Base-by-base conservation (phyloP, 2,888 invertebrate species). In the Thera britannica region DNA sequence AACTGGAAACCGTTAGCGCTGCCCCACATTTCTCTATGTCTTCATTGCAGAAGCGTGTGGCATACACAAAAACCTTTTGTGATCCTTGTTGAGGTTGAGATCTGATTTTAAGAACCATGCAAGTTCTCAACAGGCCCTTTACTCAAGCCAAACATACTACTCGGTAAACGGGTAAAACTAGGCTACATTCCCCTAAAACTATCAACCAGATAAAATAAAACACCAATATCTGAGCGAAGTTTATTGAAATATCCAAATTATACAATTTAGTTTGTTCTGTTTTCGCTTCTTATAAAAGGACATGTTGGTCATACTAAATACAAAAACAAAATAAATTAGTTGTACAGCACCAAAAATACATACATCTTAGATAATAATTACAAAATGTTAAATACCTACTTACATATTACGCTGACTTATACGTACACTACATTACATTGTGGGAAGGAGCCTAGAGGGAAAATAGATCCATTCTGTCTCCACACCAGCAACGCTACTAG, bases 341-440 rank as follows among this genome's bases (percentile, higher is more conserved):
- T 90, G 89, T 88, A 89, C 92, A 92, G 93, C 92, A 92, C 92
- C 93, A 91, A 90, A 72, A 90, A 91, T 89, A 90, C 88, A 90
- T 88, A 90, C 88, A 90, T 85, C 85, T 23, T 23, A 23, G 23
- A 23, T 23, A 23, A 79, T 86, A 86, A 83, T 84, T 86, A 88
- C 83, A 85, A 65, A 72, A 82, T 81, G 81, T 83, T 83, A 85
- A 78, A 82, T 77, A 78, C 73, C 82, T 84, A 84, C 80, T 81
- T 84, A 70, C 76, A 83, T 75, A 74, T 76, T 78, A 81, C 72
- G 74, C 77, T 78, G 81, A 81, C 76, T 77, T 75, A 74, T 70
- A 70, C 61, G 60, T 72, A 68, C 62, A 62, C 60, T 46, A 46
- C 44, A 9, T 46, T 5, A 6, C 38, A 38, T 44, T 46, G 44